Evolutionary conservation across 1,140 invertebrate genomes (phyloP).

Genomic region (Bombus confusus): DNA sequence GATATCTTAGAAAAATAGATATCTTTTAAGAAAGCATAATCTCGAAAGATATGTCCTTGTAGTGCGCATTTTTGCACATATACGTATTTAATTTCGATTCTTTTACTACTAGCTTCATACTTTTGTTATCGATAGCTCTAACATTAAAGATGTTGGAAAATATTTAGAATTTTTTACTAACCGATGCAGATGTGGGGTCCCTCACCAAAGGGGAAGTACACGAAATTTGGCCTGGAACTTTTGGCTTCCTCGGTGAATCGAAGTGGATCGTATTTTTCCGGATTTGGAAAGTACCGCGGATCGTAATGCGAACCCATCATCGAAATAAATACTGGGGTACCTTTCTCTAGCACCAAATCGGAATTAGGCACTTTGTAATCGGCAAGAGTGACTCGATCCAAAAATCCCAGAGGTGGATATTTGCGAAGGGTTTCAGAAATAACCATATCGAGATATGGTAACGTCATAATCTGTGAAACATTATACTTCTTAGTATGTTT

Average conservation of each 20-base stretch:
- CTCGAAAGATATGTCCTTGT: too few species aligned
- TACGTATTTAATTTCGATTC: rapidly evolving
- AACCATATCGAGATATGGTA: conserved; percentile 68
- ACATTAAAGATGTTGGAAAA: background rate
- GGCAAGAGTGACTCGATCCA: conserved; percentile 75
- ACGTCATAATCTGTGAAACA: conserved; percentile 22
- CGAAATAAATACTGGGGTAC: too few species aligned
- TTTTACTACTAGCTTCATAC: rapidly evolving
- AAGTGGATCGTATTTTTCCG: conserved; percentile 85
- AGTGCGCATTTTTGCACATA: too few species aligned
- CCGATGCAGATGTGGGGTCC: conserved; percentile 73
- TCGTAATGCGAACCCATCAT: too few species aligned
- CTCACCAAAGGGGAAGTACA: conserved; percentile 85
- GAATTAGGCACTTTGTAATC: conserved; percentile 82
- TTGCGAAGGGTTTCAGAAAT: conserved; percentile 84
- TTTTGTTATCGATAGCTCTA: too few species aligned
- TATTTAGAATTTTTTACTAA: conserved; percentile 43
- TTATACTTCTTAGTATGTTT: too few species aligned
- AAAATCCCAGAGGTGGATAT: conserved; percentile 84
- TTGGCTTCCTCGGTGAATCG: conserved; percentile 68
- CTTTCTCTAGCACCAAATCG: conserved; percentile 79
- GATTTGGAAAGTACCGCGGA: conserved; percentile 55
- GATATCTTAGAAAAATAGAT: too few species aligned
- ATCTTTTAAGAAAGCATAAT: too few species aligned
- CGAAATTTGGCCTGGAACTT: conserved; percentile 74